These are phyloP conservation scores for Betta splendens DNA, from an alignment of 2,797 vertebrate genomes.

Conservation along the genomic window DNA sequence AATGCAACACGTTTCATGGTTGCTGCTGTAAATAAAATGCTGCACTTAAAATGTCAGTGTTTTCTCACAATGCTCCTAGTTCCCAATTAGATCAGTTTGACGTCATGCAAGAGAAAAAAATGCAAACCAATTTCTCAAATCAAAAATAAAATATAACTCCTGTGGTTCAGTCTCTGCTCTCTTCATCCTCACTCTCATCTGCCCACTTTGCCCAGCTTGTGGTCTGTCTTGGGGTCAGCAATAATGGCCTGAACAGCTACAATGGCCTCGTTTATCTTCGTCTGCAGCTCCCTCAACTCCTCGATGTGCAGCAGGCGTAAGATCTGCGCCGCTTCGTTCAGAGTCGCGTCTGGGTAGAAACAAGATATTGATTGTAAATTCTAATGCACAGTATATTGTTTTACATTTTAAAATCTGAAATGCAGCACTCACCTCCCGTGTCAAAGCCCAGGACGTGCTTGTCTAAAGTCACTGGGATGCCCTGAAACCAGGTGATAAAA, in stretches of 20 bases:
- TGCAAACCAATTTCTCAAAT: conserved; percentile 4
- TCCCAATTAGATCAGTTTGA: conserved; percentile 1
- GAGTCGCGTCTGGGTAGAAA: conserved; percentile 84
- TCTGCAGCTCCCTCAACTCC: conserved; percentile 96
- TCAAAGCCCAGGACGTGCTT: conserved; percentile 96
- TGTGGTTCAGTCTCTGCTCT: conserved; percentile 14
- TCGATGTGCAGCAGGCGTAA: conserved; percentile 95
- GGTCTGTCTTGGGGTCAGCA: conserved; percentile 96
- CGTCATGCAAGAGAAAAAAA: conserved; percentile 33
- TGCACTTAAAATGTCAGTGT: conserved; percentile 15
- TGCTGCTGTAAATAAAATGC: background rate
- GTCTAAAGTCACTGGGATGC: conserved; percentile 92
- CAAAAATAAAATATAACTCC: conserved; percentile 32
- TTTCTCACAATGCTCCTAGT: conserved; percentile 2
- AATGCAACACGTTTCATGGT: background rate
- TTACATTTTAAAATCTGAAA: background rate
- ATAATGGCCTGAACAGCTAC: conserved; percentile 98
- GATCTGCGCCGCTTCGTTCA: conserved; percentile 96
- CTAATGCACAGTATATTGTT: too few relatives aligned
- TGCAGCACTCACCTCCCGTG: conserved; percentile 89
- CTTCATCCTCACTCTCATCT: conserved; percentile 81
- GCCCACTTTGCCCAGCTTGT: conserved; percentile 97
- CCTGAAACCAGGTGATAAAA: conserved; percentile 76
- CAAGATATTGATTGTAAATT: background rate
- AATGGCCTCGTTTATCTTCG: conserved; percentile 96